phyloP scores from a whole-genome alignment of 2,888 invertebrate genomes.

The Bruchidius siliquastri region DNA sequence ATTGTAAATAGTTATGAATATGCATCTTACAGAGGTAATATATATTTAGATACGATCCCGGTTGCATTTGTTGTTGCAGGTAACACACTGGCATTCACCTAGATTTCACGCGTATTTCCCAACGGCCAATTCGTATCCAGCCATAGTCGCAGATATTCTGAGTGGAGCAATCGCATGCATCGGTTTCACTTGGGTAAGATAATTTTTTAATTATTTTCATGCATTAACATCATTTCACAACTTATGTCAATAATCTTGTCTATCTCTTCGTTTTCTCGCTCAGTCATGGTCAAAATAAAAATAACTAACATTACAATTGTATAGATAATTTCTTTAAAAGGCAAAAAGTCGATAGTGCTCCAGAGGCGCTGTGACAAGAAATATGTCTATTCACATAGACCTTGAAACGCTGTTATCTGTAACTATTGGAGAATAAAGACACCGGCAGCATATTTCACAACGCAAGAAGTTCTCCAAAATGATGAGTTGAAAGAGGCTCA shows the following conservation, averaged over 20 bases:
- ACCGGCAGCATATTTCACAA: no score
- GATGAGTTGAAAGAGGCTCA: no score
- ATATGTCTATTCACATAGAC: no score
- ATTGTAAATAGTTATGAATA: no score
- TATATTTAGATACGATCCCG: not conserved
- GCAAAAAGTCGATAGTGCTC: no score
- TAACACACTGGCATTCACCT: conserved; percentile 96
- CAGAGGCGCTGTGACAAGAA: no score
- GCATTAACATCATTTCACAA: no score
- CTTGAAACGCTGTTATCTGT: no score
- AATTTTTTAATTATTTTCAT: conserved; percentile 13
- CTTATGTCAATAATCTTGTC: conserved; percentile 4
- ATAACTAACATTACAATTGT: no score
- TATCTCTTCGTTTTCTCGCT: conserved; percentile 1
- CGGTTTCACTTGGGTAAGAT: conserved; percentile 89
- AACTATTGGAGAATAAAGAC: no score
- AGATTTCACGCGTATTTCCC: conserved; percentile 95
- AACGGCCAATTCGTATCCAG: conserved; percentile 88
- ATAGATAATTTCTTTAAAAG: no score
- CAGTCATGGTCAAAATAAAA: not conserved
- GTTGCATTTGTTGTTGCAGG: conserved; percentile 37
- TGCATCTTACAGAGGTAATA: not conserved
- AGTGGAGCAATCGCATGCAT: conserved; percentile 94
- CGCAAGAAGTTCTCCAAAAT: no score
- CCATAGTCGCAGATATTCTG: conserved; percentile 92